These are phyloP conservation scores for Calameuta idolon DNA, from an alignment of 2,888 invertebrate genomes.

Conservation along the genomic window DNA sequence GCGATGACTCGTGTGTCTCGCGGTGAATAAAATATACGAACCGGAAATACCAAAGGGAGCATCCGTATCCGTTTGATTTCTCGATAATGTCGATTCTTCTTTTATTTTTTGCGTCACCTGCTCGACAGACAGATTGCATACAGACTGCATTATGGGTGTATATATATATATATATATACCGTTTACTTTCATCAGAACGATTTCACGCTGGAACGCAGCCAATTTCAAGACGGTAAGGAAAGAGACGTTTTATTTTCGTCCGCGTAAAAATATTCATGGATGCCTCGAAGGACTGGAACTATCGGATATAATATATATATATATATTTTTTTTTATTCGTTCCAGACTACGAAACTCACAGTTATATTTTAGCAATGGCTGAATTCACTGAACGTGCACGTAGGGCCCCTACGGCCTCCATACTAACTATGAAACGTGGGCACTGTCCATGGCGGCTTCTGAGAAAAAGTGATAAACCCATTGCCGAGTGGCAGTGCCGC, in stretches of 20 bases:
- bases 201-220: slow-evolving; percentile 31
- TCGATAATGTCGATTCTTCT: neutral
- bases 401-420: neutral
- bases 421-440: neutral
- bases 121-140: neutral
- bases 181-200: slow-evolving; percentile 29
- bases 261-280: slow-evolving; percentile 33
- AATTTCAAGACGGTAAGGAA: slow-evolving; percentile 19
- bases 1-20: neutral
- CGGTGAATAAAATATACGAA: neutral
- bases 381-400: neutral
- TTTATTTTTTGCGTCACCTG: neutral
- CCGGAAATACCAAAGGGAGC: neutral
- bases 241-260: slow-evolving; percentile 28
- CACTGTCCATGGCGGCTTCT: slow-evolving; percentile 27
- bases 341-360: neutral
- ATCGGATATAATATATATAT: neutral
- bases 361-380: neutral
- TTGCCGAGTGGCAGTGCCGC: slow-evolving; percentile 42
- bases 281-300: neutral
- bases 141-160: neutral
- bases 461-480: slow-evolving; percentile 45
- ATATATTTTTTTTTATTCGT: neutral
- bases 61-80: neutral
- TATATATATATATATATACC: neutral